Percentiles rank a stretch among this genome's conserved stretches.
Conservation (phyloP, 2,888 invertebrate species). For the Meghimatium bilineatum region DNA sequence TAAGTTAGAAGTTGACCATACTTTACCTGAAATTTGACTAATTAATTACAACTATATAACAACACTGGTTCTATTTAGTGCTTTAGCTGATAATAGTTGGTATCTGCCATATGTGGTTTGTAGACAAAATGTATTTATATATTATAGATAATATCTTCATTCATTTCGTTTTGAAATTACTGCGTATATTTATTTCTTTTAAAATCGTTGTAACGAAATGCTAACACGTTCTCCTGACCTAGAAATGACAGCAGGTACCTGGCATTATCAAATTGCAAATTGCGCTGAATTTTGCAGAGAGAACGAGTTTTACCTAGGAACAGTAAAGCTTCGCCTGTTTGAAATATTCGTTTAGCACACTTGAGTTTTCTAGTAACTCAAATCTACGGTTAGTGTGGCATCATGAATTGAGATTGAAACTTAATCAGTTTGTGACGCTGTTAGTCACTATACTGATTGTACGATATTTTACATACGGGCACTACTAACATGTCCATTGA, state of each 20-base stretch:
- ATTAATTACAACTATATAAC: too few species aligned
- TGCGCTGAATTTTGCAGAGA: not conserved
- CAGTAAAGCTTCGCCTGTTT: not conserved
- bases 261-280: not conserved
- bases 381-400: not conserved
- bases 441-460: too few species aligned
- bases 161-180: not conserved
- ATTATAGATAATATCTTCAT: too few species aligned
- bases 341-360: not conserved
- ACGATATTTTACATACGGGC: too few species aligned
- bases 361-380: not conserved
- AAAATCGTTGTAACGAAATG: not conserved
- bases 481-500: too few species aligned
- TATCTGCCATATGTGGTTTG: too few species aligned
- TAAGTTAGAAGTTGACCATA: too few species aligned
- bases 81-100: too few species aligned
- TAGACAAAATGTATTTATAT: too few species aligned
- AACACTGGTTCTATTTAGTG: too few species aligned
- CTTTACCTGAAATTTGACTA: too few species aligned
- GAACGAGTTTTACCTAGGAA: not conserved
- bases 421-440: too few species aligned
- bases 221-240: not conserved
- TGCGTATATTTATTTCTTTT: not conserved
- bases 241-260: not conserved
- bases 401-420: not conserved